A percentile compares a stretch with the other conserved stretches of the same genome.
Evolutionary conservation across 30 jellyfish, hydroid and myxozoan genomes (phyloP).

Genomic region (Aurelia aurita): DNA sequence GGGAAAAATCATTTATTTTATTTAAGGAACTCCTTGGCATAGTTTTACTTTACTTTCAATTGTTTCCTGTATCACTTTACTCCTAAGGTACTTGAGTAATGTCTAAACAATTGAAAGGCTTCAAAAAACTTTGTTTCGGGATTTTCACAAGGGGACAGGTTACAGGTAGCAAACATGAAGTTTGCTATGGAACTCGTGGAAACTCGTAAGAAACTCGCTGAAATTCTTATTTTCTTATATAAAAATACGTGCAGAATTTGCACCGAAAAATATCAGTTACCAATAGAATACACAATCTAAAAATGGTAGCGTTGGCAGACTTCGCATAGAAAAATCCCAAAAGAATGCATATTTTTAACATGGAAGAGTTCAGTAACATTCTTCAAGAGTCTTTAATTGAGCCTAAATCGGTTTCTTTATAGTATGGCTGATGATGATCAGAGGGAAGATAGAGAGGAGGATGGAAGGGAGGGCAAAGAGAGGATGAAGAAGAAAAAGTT

Average conservation of each 20-base stretch:
- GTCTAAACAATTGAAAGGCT: too few species aligned
- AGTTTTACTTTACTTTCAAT: too few species aligned
- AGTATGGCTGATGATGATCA: slow-evolving; percentile 24
- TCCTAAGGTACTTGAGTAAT: too few species aligned
- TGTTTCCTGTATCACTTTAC: too few species aligned
- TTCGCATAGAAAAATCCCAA: slow-evolving; percentile 1
- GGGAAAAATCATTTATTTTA: too few species aligned
- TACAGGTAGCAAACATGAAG: too few species aligned
- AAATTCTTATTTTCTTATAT: not conserved
- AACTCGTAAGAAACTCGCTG: not conserved
- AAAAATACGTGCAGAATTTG: not conserved
- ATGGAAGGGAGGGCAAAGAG: slow-evolving; percentile 9
- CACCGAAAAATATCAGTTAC: slow-evolving; percentile 7
- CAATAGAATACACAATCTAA: too few species aligned
- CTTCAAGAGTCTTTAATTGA: slow-evolving; percentile 14
- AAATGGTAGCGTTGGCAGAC: too few species aligned
- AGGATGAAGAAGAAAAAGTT: slow-evolving; percentile 37
- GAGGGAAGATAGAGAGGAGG: slow-evolving; percentile 23
- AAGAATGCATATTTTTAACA: slow-evolving; percentile 1
- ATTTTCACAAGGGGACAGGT: too few species aligned
- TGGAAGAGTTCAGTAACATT: not conserved
- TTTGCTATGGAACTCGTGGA: too few species aligned
- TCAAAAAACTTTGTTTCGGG: too few species aligned
- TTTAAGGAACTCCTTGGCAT: too few species aligned
- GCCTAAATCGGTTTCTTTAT: slow-evolving; percentile 3